Base-by-base conservation (phyloP, 2,888 invertebrate genomes). In the Pandemis heparana region DNA sequence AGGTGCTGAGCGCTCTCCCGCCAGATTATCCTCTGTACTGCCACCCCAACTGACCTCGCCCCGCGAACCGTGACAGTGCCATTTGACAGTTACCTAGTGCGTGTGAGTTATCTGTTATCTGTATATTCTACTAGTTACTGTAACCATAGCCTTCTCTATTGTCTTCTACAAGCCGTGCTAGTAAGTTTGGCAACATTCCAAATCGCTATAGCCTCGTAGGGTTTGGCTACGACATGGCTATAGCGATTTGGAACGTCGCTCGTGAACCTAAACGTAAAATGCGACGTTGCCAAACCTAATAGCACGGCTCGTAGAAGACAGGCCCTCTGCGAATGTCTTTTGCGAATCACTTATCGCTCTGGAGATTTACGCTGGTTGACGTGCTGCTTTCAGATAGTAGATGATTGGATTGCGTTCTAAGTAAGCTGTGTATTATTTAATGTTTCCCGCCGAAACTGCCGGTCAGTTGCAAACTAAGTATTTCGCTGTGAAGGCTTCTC, bases 11-110 rank as follows among this genome's bases (percentile, higher is more conserved):
- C 62, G 81, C 91, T 6, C 82, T 95, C 74, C 95, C 95, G 0
- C 82, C 91, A 0, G 86, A 94, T 85, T 95, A 95, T 82, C 95
- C 95, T 0, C 87, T 94, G n/a, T 90, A 89, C n/a, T 56, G 87
- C 83, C 12, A 56, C 3, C 81, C 83, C 67, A 86, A 92, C 77
- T 91, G 85, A 72, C 48, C 5, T 16, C 46, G 8, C 23, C 14
- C 64, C 32, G 12, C 38, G 38, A 23, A 5, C 8, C 7, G 46
- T 23, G 16, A 51, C 39, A 3, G 51, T 16, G 60, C 48, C 70
- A 43, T 32, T 65, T 48, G 41, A 65, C 65, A 65, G 56, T 51
- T 41, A 39, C 46, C n/a, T 38, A 38, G 59, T 63, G 46, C 63
- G 32, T 46, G 14, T 65, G 46, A 46, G 46, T 46, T 3, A n/a